Evolutionary conservation across 2,888 invertebrate genomes (phyloP).

Genomic region (Mimumesa dahlbomi): DNA sequence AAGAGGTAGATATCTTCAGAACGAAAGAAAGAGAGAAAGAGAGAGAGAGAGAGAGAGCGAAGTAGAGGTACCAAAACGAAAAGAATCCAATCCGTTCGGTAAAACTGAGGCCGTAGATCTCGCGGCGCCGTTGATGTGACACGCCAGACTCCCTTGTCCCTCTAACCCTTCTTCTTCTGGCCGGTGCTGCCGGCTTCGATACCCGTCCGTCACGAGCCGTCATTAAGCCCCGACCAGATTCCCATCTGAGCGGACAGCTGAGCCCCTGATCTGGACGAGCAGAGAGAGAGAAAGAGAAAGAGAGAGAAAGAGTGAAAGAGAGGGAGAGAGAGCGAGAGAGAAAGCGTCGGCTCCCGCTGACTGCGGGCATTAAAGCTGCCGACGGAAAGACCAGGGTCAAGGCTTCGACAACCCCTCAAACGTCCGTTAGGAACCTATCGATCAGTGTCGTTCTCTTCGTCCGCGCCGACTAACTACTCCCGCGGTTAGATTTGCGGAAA

Average conservation of each 20-base stretch:
- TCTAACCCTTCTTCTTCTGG: slow-evolving; percentile 53
- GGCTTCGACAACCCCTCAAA: slow-evolving; percentile 70
- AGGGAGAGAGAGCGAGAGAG: slow-evolving; percentile 4
- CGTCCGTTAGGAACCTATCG: slow-evolving; percentile 71
- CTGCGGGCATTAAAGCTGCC: slow-evolving; percentile 65
- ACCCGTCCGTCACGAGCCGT: slow-evolving; percentile 75
- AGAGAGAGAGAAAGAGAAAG: slow-evolving; percentile 30
- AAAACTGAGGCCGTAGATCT: slow-evolving; percentile 75
- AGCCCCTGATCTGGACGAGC: slow-evolving; percentile 67
- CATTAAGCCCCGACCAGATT: slow-evolving; percentile 77
- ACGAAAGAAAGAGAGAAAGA: slow-evolving; percentile 8
- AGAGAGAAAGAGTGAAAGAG: slow-evolving; percentile 5
- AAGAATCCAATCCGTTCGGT: slow-evolving; percentile 65
- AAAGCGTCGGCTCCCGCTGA: slow-evolving; percentile 52
- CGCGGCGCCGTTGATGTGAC: slow-evolving; percentile 77
- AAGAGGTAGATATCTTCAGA: too few species aligned
- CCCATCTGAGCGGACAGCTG: slow-evolving; percentile 73
- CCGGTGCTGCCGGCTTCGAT: slow-evolving; percentile 66
- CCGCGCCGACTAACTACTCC: slow-evolving; percentile 48
- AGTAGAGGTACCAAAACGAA: slow-evolving; percentile 68
- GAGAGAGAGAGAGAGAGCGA: slow-evolving; percentile 15
- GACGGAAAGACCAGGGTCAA: slow-evolving; percentile 71
- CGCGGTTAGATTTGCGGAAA: slow-evolving; percentile 57
- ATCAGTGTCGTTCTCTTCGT: slow-evolving; percentile 69
- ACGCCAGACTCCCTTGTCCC: slow-evolving; percentile 61